Base-by-base conservation (phyloP, 2,113 vertebrate species). In the Tympanuchus pallidicinctus region DNA sequence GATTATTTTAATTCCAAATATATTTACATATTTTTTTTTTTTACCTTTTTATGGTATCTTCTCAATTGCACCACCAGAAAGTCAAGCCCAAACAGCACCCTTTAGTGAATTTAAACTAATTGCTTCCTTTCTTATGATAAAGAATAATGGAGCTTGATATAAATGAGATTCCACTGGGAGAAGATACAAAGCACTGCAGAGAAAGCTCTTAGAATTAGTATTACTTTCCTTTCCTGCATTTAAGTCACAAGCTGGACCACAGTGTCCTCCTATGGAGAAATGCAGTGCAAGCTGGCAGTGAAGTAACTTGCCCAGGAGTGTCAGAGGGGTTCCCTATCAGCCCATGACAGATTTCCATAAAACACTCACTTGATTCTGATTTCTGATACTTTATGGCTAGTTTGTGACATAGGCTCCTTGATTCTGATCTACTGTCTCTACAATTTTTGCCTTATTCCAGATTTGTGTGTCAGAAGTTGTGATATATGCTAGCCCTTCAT, bases 401-500 rank as follows among this genome's bases (percentile, higher is more conserved):
- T 84, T 72, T 57, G 48, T 86, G 75, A 85, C 78, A 92, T 0
- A 80, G 52, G 63, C 42, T 89, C 61, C 56, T 75, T 10, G 4
- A 56, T 86, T 93, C 80, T 95, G 90, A 95, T 96, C 91, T 82
- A 86, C 77, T 57, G 56, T 61, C 86, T 92, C 74, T 52, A 91
- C 74, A 76, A 60, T 92, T 92, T 95, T 94, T 92, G 88, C 47
- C 52, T 95, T 81, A 90, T 67, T 94, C 92, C 81, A 95, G 94
- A 96, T 93, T 50, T 80, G 80, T 75, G 52, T 85, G 86, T 94
- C 96, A 92, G 64, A 97, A 97, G 70, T 82, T 88, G 89, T 95
- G 94, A 98, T 95, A 48, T 73, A 97, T 86, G 76, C 82, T 91
- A 96, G 91, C 88, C 54, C 65, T 95, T 95, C 92, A 92, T 90